Evolutionary conservation across 2,113 vertebrate genomes (phyloP).

Genomic region (Scytalopus superciliaris): DNA sequence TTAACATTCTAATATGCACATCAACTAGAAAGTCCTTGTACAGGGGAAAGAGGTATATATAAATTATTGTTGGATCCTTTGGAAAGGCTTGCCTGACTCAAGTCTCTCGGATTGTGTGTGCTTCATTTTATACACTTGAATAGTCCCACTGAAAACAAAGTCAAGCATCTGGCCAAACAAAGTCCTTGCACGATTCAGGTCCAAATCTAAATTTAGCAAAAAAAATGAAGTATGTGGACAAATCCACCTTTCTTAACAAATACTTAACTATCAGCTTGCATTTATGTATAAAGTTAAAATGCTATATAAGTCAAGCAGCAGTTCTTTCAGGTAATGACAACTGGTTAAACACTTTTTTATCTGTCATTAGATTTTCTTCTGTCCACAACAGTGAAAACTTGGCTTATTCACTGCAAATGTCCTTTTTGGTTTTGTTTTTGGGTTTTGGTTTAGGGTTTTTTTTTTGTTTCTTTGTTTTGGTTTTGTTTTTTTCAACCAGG

Average conservation of each 20-base stretch:
- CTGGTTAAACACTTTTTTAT: not conserved
- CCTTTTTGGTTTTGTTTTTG: not conserved
- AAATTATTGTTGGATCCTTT: not conserved
- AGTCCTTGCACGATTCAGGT: not conserved
- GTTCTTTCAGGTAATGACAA: not conserved
- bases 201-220: not conserved
- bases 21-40: not conserved
- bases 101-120: not conserved
- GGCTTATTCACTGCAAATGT: slow-evolving; percentile 17
- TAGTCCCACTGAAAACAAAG: slow-evolving; percentile 9
- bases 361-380: not conserved
- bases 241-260: not conserved
- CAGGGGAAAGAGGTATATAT: not conserved
- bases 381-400: not conserved
- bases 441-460: no score
- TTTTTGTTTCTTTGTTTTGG: no score
- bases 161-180: not conserved
- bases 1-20: not conserved
- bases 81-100: not conserved
- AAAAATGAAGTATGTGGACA: not conserved
- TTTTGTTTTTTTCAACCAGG: not conserved
- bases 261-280: not conserved
- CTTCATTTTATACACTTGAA: not conserved
- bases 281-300: not conserved
- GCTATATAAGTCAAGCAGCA: not conserved